Evolutionary conservation across 2,888 invertebrate genomes (phyloP), one percentile per base, ranked within the genome.

Genomic region (Sesamia inferens): DNA sequence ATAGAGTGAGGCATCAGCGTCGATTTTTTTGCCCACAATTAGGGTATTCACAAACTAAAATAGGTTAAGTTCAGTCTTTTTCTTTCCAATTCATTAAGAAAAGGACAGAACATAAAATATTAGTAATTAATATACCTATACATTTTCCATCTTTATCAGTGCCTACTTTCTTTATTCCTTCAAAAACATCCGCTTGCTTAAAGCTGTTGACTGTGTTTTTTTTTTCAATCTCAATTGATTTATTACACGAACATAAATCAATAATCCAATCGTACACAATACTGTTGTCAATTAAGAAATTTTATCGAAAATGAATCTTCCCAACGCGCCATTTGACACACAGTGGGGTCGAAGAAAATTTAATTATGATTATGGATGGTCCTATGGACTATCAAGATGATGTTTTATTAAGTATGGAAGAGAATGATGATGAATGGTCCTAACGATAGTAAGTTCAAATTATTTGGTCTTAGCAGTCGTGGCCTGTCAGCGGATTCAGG

Each of bases 241-340:
- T 79, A 79, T 70, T 74, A 19, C 5, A 13, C 24, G 22, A 47
- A 24, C 68, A 76, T 82, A 68, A 79, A 84, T 84, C 81, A 83
- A 67, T 44, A 77, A 81, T 84, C 65, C 74, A 76, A 78, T 14
- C 65, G 31, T 71, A 62, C 65, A 74, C 74, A 84, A 78, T 76
- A 78, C 68, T 74, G 57, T 71, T 78, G 74, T 70, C 71, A 80
- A 74, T 76, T 76, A 76, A 77, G 81, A 76, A 61, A 81, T 85
- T 48, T 63, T 62, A 71, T 76, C 63, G 31, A 61, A 83, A 58
- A 70, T 63, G 51, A 74, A 62, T 66, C 59, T 74, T 83, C 74
- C 74, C 81, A 79, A 79, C 62, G 7, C 48, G 44, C 47, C 19
- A 67, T 74, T 85, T 85, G 85, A 85, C 85, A 74, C 74, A 47